Conservation (phyloP, 2,797 vertebrate genomes). For the Alca torda region DNA sequence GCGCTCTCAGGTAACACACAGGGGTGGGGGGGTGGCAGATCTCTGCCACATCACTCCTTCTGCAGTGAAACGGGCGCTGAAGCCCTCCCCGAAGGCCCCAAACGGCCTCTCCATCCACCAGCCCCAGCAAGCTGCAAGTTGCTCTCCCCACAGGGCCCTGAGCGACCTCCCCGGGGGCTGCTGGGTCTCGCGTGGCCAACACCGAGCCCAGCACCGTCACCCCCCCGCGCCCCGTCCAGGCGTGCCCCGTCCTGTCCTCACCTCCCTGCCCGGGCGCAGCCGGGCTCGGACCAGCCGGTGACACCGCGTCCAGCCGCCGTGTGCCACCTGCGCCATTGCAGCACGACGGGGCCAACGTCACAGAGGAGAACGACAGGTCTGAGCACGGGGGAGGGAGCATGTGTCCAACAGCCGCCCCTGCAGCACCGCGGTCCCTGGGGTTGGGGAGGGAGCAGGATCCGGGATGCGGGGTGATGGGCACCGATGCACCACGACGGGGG, state of each 20-base stretch:
- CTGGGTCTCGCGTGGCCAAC: not conserved
- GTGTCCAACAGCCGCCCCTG: not conserved
- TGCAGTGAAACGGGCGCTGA: not conserved
- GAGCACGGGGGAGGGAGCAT: rapidly evolving
- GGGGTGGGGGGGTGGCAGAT: not conserved
- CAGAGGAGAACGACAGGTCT: rapidly evolving
- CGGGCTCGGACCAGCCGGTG: not conserved
- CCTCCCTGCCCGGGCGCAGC: not conserved
- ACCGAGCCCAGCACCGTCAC: not conserved
- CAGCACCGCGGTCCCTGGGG: not conserved
- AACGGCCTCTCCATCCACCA: rapidly evolving
- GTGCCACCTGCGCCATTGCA: not conserved
- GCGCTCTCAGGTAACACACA: not conserved
- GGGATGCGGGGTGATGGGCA: not conserved
- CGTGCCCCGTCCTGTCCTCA: rapidly evolving
- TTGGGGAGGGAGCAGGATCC: not conserved
- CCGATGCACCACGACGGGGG: not conserved
- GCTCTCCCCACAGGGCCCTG: not conserved
- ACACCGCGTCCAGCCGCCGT: not conserved
- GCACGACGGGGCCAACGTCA: rapidly evolving
- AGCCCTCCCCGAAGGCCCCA: not conserved
- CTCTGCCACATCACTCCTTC: not conserved
- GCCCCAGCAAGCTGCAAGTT: not conserved
- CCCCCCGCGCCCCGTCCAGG: not conserved
- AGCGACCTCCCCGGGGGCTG: not conserved